Base-by-base conservation (phyloP, 2,797 vertebrate genomes). In the Gouania willdenowi region DNA sequence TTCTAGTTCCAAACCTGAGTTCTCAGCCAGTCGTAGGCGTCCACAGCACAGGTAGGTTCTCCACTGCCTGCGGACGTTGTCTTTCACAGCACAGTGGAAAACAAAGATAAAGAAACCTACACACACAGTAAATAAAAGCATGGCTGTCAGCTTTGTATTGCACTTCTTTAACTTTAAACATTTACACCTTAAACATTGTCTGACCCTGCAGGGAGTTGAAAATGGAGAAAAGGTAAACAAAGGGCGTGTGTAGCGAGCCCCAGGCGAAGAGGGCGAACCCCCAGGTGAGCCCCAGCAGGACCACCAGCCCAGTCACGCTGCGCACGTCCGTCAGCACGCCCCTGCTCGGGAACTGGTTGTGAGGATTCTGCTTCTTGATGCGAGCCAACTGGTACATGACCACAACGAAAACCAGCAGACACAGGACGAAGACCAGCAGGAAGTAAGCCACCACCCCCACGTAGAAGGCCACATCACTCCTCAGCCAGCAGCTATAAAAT, bases 231-330 rank as follows among this genome's bases (percentile, higher is more conserved):
- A 98, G 91, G 76, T 95, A 98, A 48, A 88, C 86, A 46, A 97
- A 95, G 3, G 89, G 77, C 28, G 92, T 36, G 45, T 90, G 89
- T 35, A 93, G 88, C 0, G 90, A 89, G 1, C 89, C 92, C 91
- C 92, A 95, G 21, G 93, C 92, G 26, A 98, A 95, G 69, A 98
- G 93, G 26, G 92, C 92, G 25, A 98, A 92, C 4, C 93, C 95
- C 96, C 95, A 98, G 33, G 95, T 96, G 64, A 98, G 94, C 42
- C 96, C 95, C 17, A 98, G 86, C 57, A 98, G 82, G 58, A 96
- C 76, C 1, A 92, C 76, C 13, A 98, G 92, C 23, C 96, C 93
- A 0, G 87, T 77, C 24, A 94, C 74, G 38, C 95, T 97, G 39
- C 92, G 88, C 12, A 98, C 65, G 37, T 98, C 93, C 0, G 81